Percentiles rank a stretch among this genome's conserved stretches.
These are phyloP conservation scores for Excalfactoria chinensis DNA, from an alignment of 2,113 vertebrate species.

Conservation along the genomic window DNA sequence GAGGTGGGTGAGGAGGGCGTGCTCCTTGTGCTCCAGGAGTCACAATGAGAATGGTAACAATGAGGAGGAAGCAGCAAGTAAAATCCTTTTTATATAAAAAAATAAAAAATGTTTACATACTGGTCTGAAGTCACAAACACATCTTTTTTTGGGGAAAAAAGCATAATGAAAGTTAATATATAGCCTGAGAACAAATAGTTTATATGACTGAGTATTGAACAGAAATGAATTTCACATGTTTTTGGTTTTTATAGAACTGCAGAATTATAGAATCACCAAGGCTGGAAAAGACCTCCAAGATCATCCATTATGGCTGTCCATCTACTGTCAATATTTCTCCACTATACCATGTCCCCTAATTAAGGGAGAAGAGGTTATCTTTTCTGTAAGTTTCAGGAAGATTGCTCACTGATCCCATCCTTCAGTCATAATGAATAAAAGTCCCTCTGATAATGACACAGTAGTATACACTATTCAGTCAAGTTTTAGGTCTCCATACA, in stretches of 20 bases:
- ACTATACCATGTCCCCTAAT: not conserved
- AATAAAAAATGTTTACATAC: not conserved
- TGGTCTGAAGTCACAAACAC: not conserved
- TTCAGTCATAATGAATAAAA: not conserved
- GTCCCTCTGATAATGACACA: not conserved
- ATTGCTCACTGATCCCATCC: not conserved
- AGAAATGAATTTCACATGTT: not conserved
- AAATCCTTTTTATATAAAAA: too few species aligned
- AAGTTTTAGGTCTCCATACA: not conserved
- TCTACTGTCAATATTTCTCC: too few species aligned
- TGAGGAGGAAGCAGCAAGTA: not conserved
- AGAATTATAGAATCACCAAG: too few species aligned
- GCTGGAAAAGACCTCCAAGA: too few species aligned
- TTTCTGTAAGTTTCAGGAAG: not conserved
- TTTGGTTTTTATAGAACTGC: not conserved
- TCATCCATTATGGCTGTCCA: too few species aligned
- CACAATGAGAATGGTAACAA: not conserved
- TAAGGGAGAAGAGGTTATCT: not conserved
- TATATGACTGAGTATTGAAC: not conserved
- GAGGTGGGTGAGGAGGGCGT: fast-evolving
- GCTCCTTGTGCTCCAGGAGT: not conserved
- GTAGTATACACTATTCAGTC: not conserved
- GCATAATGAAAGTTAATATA: not conserved
- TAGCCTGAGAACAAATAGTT: not conserved
- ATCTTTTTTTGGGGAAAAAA: not conserved